Percentiles rank a stretch among this genome's conserved stretches.
Conservation (phyloP, 2,113 vertebrate species). For the Gymnorhina tibicen region DNA sequence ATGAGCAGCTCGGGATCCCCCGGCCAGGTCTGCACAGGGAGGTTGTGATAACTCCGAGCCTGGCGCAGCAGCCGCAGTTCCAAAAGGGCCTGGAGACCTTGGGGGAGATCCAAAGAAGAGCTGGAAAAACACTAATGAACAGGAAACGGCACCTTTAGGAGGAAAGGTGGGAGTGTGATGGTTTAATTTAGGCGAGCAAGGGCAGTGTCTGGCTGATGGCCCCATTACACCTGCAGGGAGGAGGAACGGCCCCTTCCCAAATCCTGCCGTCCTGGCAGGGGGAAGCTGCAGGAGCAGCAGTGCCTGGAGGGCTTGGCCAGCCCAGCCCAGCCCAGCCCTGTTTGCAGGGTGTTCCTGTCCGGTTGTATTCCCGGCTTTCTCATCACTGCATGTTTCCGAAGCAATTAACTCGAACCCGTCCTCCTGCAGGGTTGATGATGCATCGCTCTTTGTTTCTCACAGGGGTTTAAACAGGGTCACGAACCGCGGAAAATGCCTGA, state of each 20-base stretch:
- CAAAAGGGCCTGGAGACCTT: not conserved
- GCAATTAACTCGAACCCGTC: not conserved
- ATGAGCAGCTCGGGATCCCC: not conserved
- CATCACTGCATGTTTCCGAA: not conserved
- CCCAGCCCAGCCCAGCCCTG: not conserved
- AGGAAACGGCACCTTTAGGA: not conserved
- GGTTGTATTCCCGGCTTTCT: not conserved
- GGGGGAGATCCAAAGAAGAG: not conserved
- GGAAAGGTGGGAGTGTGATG: not conserved
- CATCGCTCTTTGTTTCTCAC: not conserved
- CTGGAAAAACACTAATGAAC: not conserved
- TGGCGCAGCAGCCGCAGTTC: not conserved
- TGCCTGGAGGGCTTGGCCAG: not conserved
- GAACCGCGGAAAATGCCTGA: not conserved
- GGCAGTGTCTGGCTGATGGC: not conserved
- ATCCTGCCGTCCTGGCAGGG: not conserved
- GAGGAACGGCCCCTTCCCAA: rapidly evolving
- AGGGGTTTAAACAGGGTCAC: not conserved
- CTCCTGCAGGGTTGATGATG: not conserved
- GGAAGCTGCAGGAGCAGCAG: not conserved
- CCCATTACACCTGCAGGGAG: not conserved
- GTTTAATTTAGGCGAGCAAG: not conserved
- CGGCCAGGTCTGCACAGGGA: not conserved
- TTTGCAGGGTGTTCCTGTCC: not conserved
- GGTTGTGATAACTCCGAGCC: not conserved